Base-by-base conservation (phyloP, 2,797 vertebrate genomes). In the Tenualosa ilisha region DNA sequence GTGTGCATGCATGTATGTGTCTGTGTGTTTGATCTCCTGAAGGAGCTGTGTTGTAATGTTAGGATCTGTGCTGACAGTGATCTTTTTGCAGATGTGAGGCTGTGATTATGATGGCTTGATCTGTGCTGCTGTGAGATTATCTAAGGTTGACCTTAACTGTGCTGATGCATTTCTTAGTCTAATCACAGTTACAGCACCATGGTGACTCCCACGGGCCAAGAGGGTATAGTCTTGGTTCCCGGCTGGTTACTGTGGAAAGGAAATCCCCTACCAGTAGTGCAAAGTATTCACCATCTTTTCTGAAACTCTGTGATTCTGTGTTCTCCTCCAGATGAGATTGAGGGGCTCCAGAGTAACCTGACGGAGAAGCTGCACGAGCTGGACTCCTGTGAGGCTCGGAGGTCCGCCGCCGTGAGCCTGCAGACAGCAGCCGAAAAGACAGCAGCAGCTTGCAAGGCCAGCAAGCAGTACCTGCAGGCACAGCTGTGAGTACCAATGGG, bases 401-500 rank as follows among this genome's bases (percentile, higher is more conserved):
- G 31, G 9, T 40, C n/a, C 0, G 94, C 94, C 0, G 93, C 94
- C 0, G 22, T 89, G 50, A 93, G 84, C 54, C 91, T 91, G 50
- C 89, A 86, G 88, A 0, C 1, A 49, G 94, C 93, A 0, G 94
- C 94, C 0, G 89, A 94, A 89, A 93, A 86, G 61, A 84, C 92
- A 83, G 92, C 53, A 22, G 89, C 79, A 40, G 91, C 81, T 89
- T 95, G 94, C 50, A 37, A 92, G 84, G 88, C 89, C 86, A 81
- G 26, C 0, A 82, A 87, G 85, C 81, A 91, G 87, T 92, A 86
- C 84, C 59, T 93, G 85, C 72, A 94, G 72, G 95, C 90, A 84
- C 91, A 95, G 89, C 91, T 95, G 95, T 96, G 90, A 95, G 94
- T 68, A 1, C 61, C 4, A 22, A 26, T 0, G 2, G n/a, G 3